Base-by-base conservation (phyloP, 1,140 invertebrate genomes). In the Danaus melanippus region DNA sequence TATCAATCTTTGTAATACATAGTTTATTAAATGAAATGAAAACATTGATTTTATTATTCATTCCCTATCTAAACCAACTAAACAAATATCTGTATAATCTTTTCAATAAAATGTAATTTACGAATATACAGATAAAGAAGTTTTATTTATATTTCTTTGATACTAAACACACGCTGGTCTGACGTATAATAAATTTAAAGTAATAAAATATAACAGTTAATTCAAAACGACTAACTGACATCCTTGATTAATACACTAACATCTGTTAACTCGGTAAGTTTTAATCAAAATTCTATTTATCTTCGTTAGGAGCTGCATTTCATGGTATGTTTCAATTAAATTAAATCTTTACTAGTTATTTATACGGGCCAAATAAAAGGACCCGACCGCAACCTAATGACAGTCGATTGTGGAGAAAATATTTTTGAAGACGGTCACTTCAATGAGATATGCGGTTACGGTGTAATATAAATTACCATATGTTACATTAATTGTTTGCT, bases 241-340 rank as follows among this genome's bases (percentile, higher is more conserved):
- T 15, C 15, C 40, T 42, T 42, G 49, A 60, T 50, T 50, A 44
- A 60, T 51, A 47, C 47, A 47, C 43, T 47, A 39, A 41, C 47
- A 32, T 46, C 21, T 48, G 51, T 57, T 54, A 57, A 58, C 51
- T n/a, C 51, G 12, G 49, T 54, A 60, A 53, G 59, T 58, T 66
- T 64, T 67, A 70, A 80, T 78, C 71, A 76, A 75, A 75, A 62
- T 58, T 71, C 68, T 71, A 84, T 84, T 79, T 66, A 75, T 84
- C 77, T 78, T 81, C 74, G 71, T 84, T 84, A 74, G 66, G 58
- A 67, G 60, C 64, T 66, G 58, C 64, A 75, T 77, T 73, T 66
- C 64, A 69, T 57, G 67, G 67, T 50, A 58, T 64, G 60, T 67
- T 79, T 76, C 69, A 77, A 82, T 80, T 79, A 74, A 77, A 82